A percentile compares a stretch with the other conserved stretches of the same genome.
Evolutionary conservation across 2,113 vertebrate species (phyloP).

Genomic region (Meriones unguiculatus): DNA sequence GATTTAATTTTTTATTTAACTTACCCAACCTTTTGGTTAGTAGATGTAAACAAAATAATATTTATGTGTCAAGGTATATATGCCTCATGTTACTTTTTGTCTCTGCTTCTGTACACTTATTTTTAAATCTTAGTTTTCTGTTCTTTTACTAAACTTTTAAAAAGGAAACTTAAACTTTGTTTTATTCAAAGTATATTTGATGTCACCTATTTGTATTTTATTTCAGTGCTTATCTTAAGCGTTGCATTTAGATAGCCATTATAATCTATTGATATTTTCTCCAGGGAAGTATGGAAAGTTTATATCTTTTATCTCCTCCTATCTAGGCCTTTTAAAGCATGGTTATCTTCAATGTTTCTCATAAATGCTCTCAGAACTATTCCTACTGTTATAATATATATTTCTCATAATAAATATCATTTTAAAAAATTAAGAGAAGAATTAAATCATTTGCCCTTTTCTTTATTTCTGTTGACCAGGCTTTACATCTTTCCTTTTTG

Average conservation of each 20-base stretch:
- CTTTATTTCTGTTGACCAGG: background rate
- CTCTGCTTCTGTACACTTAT: background rate
- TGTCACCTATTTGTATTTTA: background rate
- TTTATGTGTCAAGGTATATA: background rate
- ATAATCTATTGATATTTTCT: background rate
- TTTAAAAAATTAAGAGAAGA: background rate
- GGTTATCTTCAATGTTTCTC: background rate
- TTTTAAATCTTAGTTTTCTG: background rate
- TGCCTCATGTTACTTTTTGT: background rate
- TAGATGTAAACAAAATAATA: background rate
- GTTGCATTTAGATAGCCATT: background rate
- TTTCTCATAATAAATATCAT: background rate
- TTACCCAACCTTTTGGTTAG: background rate
- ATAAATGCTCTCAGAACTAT: background rate
- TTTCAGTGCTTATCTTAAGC: background rate
- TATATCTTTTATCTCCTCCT: background rate
- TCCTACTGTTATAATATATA: background rate
- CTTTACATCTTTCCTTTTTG: background rate
- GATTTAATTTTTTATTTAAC: background rate
- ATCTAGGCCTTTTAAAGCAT: background rate
- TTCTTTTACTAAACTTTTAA: background rate
- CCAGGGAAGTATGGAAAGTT: background rate
- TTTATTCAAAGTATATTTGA: background rate
- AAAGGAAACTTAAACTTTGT: background rate
- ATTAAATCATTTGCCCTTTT: background rate